Evolutionary conservation across 2,113 vertebrate species (phyloP).

Genomic region (Podarcis raffonei): DNA sequence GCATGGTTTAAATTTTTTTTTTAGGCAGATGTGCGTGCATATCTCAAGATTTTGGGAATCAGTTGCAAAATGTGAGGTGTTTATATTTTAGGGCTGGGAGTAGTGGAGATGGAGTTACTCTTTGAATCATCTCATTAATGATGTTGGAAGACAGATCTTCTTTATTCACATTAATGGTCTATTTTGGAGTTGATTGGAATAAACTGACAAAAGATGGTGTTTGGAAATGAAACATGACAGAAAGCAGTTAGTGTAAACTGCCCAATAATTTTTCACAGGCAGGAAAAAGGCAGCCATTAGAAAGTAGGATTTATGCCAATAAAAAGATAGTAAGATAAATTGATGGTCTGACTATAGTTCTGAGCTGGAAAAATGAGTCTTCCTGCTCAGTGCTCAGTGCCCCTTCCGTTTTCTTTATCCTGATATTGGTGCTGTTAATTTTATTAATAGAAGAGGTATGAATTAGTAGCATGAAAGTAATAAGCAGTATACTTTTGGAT

Average conservation of each 20-base stretch:
- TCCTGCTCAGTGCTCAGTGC: slow-evolving; percentile 33
- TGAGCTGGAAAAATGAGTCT: slow-evolving; percentile 51
- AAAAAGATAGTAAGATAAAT: slow-evolving; percentile 62
- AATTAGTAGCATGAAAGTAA: neutral
- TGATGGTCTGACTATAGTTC: slow-evolving; percentile 34
- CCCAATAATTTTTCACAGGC: slow-evolving; percentile 67
- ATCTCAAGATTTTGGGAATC: neutral
- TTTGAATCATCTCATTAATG: slow-evolving; percentile 53
- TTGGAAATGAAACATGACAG: slow-evolving; percentile 69
- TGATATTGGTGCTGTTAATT: neutral
- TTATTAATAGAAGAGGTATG: neutral
- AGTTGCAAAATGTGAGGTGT: neutral
- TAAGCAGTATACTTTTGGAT: neutral
- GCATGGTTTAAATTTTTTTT: neutral
- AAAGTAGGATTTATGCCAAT: slow-evolving; percentile 59
- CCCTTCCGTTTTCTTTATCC: neutral
- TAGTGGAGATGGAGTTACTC: slow-evolving; percentile 8
- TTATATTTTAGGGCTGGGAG: slow-evolving; percentile 21
- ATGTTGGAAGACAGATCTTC: slow-evolving; percentile 46
- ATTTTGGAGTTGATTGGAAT: slow-evolving; percentile 67
- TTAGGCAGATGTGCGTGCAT: neutral
- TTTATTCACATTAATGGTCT: slow-evolving; percentile 59
- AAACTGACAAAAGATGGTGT: slow-evolving; percentile 66
- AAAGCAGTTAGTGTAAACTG: slow-evolving; percentile 70
- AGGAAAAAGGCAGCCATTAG: slow-evolving; percentile 50